A percentile compares a stretch with the other conserved stretches of the same genome.
Evolutionary conservation across 2,113 vertebrate species (phyloP).

Genomic region (Lasiurus borealis): DNA sequence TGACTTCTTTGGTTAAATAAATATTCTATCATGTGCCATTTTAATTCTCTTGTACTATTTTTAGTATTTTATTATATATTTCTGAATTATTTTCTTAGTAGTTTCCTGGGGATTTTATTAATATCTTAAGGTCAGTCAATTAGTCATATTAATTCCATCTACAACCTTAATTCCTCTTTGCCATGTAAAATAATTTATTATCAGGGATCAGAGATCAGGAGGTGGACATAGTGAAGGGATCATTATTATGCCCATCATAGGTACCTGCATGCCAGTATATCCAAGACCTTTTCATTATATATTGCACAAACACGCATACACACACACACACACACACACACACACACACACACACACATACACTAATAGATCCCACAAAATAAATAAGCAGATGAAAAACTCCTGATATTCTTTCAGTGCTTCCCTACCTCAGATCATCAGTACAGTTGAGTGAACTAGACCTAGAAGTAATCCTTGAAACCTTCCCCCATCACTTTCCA

Average conservation of each 20-base stretch:
- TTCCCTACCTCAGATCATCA: not conserved
- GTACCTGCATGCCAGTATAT: conserved; percentile 22
- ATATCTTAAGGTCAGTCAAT: not conserved
- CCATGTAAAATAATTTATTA: not conserved
- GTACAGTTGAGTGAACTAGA: not conserved
- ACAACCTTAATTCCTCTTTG: conserved; percentile 19
- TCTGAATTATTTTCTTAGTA: not conserved
- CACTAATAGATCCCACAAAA: not conserved
- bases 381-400: not conserved
- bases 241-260: not conserved
- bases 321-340: not conserved
- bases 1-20: not conserved
- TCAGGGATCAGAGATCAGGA: not conserved
- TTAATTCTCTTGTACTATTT: conserved; percentile 19
- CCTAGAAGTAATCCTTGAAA: not conserved
- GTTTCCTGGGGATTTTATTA: not conserved
- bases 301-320: not conserved
- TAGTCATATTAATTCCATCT: conserved; percentile 15
- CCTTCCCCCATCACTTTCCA: not conserved
- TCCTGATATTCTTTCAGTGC: not conserved
- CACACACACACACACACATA: not conserved
- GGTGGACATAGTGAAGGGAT: not conserved
- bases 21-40: not conserved
- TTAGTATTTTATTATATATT: conserved; percentile 1
- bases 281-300: not conserved